Evolutionary conservation across 2,797 vertebrate species (phyloP).

Genomic region (Parauchenoglanis punctatus): DNA sequence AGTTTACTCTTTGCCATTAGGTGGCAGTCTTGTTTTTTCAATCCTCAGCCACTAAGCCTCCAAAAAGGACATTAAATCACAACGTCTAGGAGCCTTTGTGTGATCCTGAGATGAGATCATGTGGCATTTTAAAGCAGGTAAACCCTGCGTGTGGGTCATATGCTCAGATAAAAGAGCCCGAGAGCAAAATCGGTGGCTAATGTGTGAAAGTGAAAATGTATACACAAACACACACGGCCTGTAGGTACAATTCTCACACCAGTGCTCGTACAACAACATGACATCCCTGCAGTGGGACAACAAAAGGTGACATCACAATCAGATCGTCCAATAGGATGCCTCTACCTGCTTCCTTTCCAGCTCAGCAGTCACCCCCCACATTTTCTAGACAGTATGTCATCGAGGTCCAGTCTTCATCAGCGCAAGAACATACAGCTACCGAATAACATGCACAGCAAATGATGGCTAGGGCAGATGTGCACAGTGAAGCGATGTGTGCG

Average conservation of each 20-base stretch:
- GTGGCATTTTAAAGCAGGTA: conserved; percentile 49
- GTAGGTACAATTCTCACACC: conserved; percentile 19
- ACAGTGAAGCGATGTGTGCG: neutral
- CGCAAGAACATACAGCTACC: conserved; percentile 39
- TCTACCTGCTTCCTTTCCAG: conserved; percentile 33
- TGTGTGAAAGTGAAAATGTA: conserved; percentile 31
- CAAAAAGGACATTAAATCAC: conserved; percentile 43
- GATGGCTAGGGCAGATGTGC: neutral
- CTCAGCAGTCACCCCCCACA: conserved; percentile 27
- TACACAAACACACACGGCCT: conserved; percentile 2
- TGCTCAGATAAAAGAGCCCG: conserved; percentile 18
- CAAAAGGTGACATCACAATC: conserved; percentile 66
- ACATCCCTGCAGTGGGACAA: conserved; percentile 60
- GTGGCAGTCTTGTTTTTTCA: conserved; percentile 64
- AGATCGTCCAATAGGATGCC: conserved; percentile 57
- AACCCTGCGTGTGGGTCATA: conserved; percentile 1
- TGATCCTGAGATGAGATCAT: conserved; percentile 43
- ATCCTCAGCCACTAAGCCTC: conserved; percentile 29
- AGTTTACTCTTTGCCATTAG: conserved; percentile 59
- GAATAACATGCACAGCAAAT: conserved; percentile 18
- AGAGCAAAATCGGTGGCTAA: conserved; percentile 12
- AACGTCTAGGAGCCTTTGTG: conserved; percentile 51
- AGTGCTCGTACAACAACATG: conserved; percentile 38
- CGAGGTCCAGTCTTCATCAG: conserved; percentile 12
- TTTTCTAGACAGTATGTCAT: conserved; percentile 33